Evolutionary conservation across 2,797 vertebrate species (phyloP), one percentile per base, ranked within the genome.

Genomic region (Ptychadena robeensis): DNA sequence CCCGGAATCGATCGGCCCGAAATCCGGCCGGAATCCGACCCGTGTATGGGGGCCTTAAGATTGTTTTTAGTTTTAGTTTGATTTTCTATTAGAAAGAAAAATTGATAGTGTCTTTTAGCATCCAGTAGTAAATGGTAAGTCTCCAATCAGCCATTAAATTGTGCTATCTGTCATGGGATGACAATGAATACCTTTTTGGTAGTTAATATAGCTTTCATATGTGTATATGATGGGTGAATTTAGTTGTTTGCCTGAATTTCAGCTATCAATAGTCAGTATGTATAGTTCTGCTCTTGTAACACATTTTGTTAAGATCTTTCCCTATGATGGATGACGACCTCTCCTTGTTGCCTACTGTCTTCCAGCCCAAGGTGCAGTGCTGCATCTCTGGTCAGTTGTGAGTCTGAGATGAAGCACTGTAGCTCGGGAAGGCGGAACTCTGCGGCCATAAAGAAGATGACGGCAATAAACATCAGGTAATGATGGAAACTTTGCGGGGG

Each of bases 371-470:
- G 98, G 97, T 99, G 97, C 98, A 99, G 97, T 99, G 98, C 97
- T 99, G 97, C 98, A 99, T 99, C 98, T 99, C 98, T 98, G 98
- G 97, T 99, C 97, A 99, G 94, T 94, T 97, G 96, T 94, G 97
- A 99, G 97, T 99, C 98, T 99, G 98, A 99, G 98, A 99, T 99
- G 98, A 99, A 99, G 97, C 98, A 99, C 98, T 99, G 98, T 99
- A 99, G 97, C 98, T 98, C 97, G 90, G 97, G 98, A 99, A 95
- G 88, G 91, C 94, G 92, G 92, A 94, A 79, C 85, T 89, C 86
- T 48, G 6, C 93, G 82, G 67, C 91, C 34, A 35, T 3, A 48
- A 38, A 65, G 72, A 76, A 85, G 57, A 85, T 3, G 25, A 37
- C 31, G 28, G 35, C 59, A 82, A 48, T 30, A 25, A 73, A n/a